Base-by-base conservation (phyloP, 1,140 invertebrate genomes). In the Halictus rubicundus region DNA sequence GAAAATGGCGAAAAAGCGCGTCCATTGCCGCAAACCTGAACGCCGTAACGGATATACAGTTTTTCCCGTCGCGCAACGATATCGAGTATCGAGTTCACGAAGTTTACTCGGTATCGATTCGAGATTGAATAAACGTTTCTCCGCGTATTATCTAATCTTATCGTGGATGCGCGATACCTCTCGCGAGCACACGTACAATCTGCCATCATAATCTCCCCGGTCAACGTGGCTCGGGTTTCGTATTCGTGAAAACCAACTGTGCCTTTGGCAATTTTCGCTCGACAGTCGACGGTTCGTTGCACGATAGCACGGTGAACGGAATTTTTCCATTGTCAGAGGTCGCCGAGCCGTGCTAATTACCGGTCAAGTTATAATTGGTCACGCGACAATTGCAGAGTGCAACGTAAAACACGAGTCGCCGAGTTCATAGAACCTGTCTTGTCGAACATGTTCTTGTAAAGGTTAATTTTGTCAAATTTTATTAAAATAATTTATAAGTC, bases 91-190 rank as follows among this genome's bases (percentile, higher is more conserved):
- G n/a, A 27, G 16, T 25, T 69, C 37, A 27, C 71, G n/a, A 59
- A 66, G 16, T 46, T 37, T 68, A 42, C 27, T 19, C 52, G 54
- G 23, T 82, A 86, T 86, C 83, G 83, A 85, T 85, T 73, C 66
- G 66, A 23, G 39, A 16, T 14, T 79, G 71, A 69, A 82, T 81
- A 85, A 84, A 86, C 23, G 64, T 65, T 46, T 66, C 57, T 86
- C 59, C n/a, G 49, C 9, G 49, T 49, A 69, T 85, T 86, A 86
- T 86, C 84, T 86, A 86, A 86, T 86, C 84, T 86, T 86, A 86
- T 86, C 80, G 25, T 32, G 32, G 66, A 42, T 42, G 54, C 60
- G 37, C 42, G 23, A 46, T 61, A 37, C 49, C 39, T 57, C 49
- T 57, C 49, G 46, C 68, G 27, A 71, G 69, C n/a, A 46, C 25